A percentile compares a stretch with the other conserved stretches of the same genome.
These are phyloP conservation scores for Psammodynastes pulverulentus DNA, from an alignment of 2,113 vertebrate genomes.

Conservation along the genomic window DNA sequence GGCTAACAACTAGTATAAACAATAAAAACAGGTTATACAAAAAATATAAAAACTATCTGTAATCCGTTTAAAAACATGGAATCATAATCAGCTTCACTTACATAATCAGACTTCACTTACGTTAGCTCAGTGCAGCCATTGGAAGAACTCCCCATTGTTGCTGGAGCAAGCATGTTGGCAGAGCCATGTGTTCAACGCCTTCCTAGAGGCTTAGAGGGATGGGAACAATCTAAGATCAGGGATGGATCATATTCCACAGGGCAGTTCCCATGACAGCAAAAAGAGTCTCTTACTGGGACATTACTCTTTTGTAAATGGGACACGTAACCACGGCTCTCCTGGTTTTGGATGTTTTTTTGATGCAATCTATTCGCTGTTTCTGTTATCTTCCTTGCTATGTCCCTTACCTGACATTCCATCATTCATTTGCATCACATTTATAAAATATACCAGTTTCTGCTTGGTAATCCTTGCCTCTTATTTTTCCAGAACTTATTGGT, in stretches of 20 bases:
- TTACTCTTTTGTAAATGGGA: neutral
- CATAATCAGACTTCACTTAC: neutral
- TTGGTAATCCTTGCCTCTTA: neutral
- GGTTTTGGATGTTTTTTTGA: neutral
- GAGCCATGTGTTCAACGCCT: neutral
- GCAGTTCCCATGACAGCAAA: neutral
- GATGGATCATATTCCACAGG: neutral
- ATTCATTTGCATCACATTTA: neutral
- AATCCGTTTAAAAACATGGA: neutral
- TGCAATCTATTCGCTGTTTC: neutral
- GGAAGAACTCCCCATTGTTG: neutral
- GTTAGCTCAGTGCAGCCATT: neutral
- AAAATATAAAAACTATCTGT: neutral
- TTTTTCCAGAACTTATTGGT: neutral
- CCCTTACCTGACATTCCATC: neutral
- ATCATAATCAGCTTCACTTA: neutral
- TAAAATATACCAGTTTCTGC: neutral
- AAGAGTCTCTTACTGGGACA: neutral
- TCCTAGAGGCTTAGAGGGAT: no score
- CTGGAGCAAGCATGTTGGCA: neutral
- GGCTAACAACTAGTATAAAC: neutral
- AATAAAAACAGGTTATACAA: neutral
- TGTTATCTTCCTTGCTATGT: neutral
- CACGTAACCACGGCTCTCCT: neutral
- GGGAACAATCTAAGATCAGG: neutral